Evolutionary conservation across 2,797 vertebrate genomes (phyloP), one percentile per base, ranked within the genome.

Genomic region (Toxotes lorentzi): DNA sequence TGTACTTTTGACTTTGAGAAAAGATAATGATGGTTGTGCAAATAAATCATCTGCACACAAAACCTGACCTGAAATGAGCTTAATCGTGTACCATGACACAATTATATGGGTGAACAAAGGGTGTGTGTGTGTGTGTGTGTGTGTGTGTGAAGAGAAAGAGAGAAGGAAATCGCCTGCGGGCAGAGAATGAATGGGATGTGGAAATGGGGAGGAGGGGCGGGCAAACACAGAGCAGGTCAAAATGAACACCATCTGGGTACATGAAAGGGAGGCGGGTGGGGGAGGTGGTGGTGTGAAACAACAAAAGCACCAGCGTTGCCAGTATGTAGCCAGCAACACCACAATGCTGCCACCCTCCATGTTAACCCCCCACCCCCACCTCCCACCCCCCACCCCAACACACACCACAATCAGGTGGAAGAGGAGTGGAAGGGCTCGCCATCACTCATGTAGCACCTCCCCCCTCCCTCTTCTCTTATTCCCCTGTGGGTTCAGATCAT

Each of bases 221-320:
- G 79, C 32, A 50, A 73, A 79, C 81, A 85, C 80, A 87, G 88
- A 85, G 88, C 81, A 88, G 90, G 90, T 93, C 91, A 93, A 93
- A 94, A 94, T 93, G 93, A 95, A 93, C 92, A 94, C 94, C 95
- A 96, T 95, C 95, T 96, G 95, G 92, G 93, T 95, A 91, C 93
- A 95, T 91, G 86, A 92, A 92, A 91, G 89, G 86, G 86, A 85
- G 90, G 85, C 14, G 69, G 67, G 38, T 66, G 78, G 76, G 73
- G 77, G 56, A 71, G 74, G 65, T 63, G 84, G 64, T 7, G 48
- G 14, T 47, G 57, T 71, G 59, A 78, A 60, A 69, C 82, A 76
- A 95, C 94, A 95, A 95, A 95, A 95, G 92, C 91, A 93, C 91
- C 91, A 89, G 91, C 74, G 77, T 90, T 93, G 93, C 94, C 94